A percentile compares a stretch with the other conserved stretches of the same genome.
Evolutionary conservation across 2,797 vertebrate species (phyloP).

Genomic region (Alcedo quadribrachys): DNA sequence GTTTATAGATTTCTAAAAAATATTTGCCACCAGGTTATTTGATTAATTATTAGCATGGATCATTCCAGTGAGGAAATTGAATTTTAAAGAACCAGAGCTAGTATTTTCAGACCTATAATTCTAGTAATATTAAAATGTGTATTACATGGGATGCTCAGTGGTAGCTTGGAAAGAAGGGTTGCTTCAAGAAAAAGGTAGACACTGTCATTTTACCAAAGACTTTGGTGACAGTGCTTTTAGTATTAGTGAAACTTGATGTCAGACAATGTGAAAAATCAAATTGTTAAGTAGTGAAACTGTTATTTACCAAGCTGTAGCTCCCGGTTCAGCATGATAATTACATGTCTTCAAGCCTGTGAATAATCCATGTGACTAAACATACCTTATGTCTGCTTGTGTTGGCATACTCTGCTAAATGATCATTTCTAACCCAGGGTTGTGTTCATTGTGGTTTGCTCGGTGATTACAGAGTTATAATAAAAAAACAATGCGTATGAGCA

Average conservation of each 20-base stretch:
- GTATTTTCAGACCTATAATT: not conserved
- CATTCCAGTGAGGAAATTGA: not conserved
- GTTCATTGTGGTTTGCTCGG: not conserved
- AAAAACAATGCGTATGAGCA: not conserved
- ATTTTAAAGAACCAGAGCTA: not conserved
- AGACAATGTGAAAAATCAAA: not conserved
- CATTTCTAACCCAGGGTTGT: not conserved
- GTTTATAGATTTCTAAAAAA: not conserved
- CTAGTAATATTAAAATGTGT: not conserved
- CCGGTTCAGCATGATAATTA: not conserved
- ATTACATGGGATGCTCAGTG: not conserved
- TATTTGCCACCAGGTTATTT: not conserved
- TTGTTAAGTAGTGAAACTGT: not conserved
- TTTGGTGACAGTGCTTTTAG: not conserved
- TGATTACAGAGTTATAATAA: not conserved
- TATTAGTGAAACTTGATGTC: not conserved
- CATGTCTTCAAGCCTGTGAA: not conserved
- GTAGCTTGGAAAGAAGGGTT: not conserved
- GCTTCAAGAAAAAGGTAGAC: not conserved
- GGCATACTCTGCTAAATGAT: not conserved
- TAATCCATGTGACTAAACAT: not conserved
- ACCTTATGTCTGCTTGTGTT: not conserved
- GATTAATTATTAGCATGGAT: not conserved
- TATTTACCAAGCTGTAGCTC: not conserved
- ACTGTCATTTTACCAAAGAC: fast-evolving